Base-by-base conservation (phyloP, 2,888 invertebrate species). In the Caenorhabditis panamensis region DNA sequence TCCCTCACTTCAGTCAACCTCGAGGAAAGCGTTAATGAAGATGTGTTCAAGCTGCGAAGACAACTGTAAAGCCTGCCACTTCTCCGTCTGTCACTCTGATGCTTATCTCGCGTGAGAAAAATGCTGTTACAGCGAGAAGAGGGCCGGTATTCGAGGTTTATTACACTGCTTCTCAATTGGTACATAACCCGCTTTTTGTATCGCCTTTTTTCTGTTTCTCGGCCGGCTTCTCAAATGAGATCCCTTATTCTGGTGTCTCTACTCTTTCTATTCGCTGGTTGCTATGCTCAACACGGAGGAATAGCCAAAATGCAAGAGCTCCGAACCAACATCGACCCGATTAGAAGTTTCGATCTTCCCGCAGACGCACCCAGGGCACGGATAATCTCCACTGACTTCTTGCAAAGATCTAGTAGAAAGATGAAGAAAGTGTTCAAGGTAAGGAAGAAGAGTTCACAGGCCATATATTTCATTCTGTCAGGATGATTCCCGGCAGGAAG, bases 261-360 rank as follows among this genome's bases (percentile, higher is more conserved):
- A 11, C n/a, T 58, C 22, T 36, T 71, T 36, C n/a, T 73, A 16
- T 37, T 58, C 18, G 36, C 58, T 36, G 58, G 47, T 18, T 44
- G 16, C 16, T 53, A n/a, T n/a, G 26, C 56, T 22, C 78, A 78
- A 61, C 63, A 64, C 59, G 58, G 58, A 44, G 66, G 78, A 36
- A 51, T 71, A 28, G 51, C 79, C 1, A 67, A 37, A 58, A 73
- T 79, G 79, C 41, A 62, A 24, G 79, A 72, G 28, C 18, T 79
- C 31, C 26, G 63, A 28, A 68, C 75, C 1, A 67, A 61, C 28
- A 62, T 78, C 31, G 61, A 81, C 53, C 77, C 81, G 18, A 53
- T 81, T n/a, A n/a, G 72, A 49, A 77, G 58, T 13, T 81, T 81
- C 20, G 81, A 81, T 71, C 63, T 77, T 13, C 81, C 81, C 13